A percentile compares a stretch with the other conserved stretches of the same genome.
These are phyloP conservation scores for Ctenicera cuprea DNA, from an alignment of 2,888 invertebrate species.

Conservation along the genomic window DNA sequence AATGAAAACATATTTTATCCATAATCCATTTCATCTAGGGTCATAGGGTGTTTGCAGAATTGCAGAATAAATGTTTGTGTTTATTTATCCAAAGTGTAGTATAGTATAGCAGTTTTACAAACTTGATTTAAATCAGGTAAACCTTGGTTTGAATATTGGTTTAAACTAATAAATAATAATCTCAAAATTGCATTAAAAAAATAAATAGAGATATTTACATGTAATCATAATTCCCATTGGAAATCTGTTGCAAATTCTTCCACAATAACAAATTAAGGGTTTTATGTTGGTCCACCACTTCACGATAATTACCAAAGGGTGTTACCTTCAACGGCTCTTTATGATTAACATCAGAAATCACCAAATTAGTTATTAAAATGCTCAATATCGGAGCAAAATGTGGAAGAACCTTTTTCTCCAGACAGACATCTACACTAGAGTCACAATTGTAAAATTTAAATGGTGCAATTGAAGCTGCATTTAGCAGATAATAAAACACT, in stretches of 20 bases:
- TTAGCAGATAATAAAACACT: conserved; percentile 61
- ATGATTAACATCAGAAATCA: conserved; percentile 55
- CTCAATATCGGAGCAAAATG: conserved; percentile 51
- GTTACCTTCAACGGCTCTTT: conserved; percentile 67
- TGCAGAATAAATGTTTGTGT: too few species aligned
- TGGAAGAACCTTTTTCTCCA: conserved; percentile 3
- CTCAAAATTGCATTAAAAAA: background rate
- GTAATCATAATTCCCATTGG: conserved; percentile 71
- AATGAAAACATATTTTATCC: too few species aligned
- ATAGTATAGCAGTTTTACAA: too few species aligned
- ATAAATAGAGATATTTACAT: conserved; percentile 49
- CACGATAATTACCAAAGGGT: conserved; percentile 74
- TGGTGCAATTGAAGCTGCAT: conserved; percentile 60
- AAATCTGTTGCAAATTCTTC: conserved; percentile 77
- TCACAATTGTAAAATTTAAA: conserved; percentile 53
- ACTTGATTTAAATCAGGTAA: too few species aligned
- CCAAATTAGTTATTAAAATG: conserved; percentile 56
- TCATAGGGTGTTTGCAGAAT: too few species aligned
- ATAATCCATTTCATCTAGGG: too few species aligned
- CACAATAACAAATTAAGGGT: conserved; percentile 76
- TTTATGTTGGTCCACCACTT: conserved; percentile 73
- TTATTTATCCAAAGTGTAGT: too few species aligned
- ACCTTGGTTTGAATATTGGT: too few species aligned
- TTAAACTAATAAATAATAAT: too few species aligned
- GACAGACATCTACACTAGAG: background rate